Percentiles rank a stretch among this genome's conserved stretches.
Conservation (phyloP, 2,113 vertebrate genomes). For the Bucco capensis region DNA sequence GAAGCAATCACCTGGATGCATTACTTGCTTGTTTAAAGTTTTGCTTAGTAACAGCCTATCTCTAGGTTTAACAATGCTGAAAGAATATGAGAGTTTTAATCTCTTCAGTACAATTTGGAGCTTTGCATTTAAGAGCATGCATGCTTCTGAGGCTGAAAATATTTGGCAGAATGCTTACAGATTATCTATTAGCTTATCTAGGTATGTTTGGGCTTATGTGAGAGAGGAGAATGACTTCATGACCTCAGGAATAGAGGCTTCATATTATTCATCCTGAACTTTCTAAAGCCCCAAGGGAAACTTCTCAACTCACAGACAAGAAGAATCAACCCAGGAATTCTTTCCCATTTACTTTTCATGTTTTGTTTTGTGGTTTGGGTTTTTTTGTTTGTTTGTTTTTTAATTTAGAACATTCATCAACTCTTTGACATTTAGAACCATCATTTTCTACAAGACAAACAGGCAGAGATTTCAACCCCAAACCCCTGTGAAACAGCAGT, state of each 20-base stretch:
- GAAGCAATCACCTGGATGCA: neutral
- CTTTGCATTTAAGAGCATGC: neutral
- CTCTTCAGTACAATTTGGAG: neutral
- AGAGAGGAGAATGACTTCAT: neutral
- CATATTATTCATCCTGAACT: neutral
- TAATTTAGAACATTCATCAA: neutral
- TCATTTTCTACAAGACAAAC: neutral
- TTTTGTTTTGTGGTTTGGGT: neutral
- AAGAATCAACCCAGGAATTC: neutral
- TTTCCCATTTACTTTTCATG: neutral
- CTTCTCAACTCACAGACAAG: neutral
- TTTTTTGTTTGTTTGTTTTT: neutral
- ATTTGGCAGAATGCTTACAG: neutral
- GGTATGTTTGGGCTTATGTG: neutral
- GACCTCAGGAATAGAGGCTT: neutral
- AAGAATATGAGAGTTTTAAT: neutral
- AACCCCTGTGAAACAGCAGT: neutral
- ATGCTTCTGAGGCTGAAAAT: neutral
- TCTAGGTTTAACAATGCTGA: neutral
- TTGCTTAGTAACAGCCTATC: neutral
- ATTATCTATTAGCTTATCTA: neutral
- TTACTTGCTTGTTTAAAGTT: neutral
- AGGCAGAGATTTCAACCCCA: neutral
- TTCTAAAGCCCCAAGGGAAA: neutral
- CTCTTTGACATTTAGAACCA: neutral